Conservation (phyloP, 2,797 vertebrate species). For the Triplophysa yarkandensis region DNA sequence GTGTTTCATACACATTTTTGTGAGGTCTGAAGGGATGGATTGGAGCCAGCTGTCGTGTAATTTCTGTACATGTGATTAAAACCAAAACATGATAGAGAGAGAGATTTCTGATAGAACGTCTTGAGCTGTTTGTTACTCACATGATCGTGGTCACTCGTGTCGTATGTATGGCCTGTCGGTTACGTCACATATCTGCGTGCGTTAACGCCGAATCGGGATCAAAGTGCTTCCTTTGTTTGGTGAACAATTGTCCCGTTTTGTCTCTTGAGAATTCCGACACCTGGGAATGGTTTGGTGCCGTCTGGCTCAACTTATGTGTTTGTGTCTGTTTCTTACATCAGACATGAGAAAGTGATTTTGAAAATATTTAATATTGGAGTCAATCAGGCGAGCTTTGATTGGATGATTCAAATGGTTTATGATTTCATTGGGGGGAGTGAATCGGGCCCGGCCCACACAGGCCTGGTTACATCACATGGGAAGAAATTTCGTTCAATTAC, state of each 20-base stretch:
- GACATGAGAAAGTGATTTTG: background rate
- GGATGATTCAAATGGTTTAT: background rate
- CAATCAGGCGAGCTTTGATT: background rate
- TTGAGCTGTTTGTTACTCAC: no score
- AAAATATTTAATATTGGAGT: background rate
- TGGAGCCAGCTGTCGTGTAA: conserved; percentile 28
- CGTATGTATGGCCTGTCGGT: conserved; percentile 49
- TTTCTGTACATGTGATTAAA: conserved; percentile 36
- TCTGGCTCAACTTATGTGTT: conserved; percentile 17
- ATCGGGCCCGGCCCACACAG: background rate
- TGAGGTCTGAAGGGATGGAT: conserved; percentile 10
- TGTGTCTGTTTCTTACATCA: background rate
- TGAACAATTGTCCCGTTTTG: conserved; percentile 2
- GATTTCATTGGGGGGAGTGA: background rate
- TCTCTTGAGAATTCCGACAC: background rate
- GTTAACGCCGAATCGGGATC: conserved; percentile 7
- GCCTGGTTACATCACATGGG: background rate
- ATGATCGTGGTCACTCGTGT: background rate
- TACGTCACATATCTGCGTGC: background rate
- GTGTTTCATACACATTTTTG: conserved; percentile 20
- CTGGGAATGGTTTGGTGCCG: background rate
- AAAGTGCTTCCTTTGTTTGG: conserved; percentile 17
- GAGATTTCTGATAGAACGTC: background rate
- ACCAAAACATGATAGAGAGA: background rate
- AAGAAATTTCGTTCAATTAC: background rate